Evolutionary conservation across 2,113 vertebrate genomes (phyloP).

Genomic region (Semicossyphus pulcher): DNA sequence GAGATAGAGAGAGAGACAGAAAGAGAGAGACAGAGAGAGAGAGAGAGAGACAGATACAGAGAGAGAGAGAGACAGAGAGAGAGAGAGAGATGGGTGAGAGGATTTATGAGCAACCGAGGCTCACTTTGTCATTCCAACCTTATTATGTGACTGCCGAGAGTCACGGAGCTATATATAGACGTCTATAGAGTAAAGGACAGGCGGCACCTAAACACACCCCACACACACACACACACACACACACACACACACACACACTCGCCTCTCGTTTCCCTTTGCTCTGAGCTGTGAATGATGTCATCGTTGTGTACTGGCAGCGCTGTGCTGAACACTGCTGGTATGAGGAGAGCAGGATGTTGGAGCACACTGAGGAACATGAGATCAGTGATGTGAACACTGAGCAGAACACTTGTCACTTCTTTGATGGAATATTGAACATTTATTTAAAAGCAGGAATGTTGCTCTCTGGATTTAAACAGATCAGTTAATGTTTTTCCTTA

Average conservation of each 20-base stretch:
- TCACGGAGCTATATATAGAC: constrained; percentile 76
- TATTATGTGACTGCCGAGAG: constrained; percentile 76
- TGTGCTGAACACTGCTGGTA: constrained; percentile 12
- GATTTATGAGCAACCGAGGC: constrained; percentile 67
- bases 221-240: not conserved
- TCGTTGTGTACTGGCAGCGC: constrained; percentile 11
- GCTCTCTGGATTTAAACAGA: too few relatives aligned
- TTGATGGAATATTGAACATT: too few relatives aligned
- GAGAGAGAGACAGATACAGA: constrained; percentile 18
- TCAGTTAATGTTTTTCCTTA: too few relatives aligned
- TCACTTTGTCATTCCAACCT: constrained; percentile 79
- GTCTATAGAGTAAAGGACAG: constrained; percentile 66
- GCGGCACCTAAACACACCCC: constrained; percentile 23
- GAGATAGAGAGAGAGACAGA: constrained; percentile 27
- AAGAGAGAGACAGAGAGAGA: constrained; percentile 36
- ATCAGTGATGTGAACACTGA: too few relatives aligned
- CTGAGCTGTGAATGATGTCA: constrained; percentile 45
- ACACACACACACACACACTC: not conserved
- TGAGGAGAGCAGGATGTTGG: too few relatives aligned
- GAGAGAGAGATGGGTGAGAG: constrained; percentile 23
- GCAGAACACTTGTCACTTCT: too few relatives aligned
- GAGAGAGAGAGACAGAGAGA: constrained; percentile 9
- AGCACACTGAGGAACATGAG: not conserved
- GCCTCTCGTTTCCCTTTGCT: constrained; percentile 6
- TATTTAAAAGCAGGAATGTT: too few relatives aligned